These are phyloP conservation scores for Epinephelus awoara DNA, from an alignment of 2,797 vertebrate species.

Conservation along the genomic window DNA sequence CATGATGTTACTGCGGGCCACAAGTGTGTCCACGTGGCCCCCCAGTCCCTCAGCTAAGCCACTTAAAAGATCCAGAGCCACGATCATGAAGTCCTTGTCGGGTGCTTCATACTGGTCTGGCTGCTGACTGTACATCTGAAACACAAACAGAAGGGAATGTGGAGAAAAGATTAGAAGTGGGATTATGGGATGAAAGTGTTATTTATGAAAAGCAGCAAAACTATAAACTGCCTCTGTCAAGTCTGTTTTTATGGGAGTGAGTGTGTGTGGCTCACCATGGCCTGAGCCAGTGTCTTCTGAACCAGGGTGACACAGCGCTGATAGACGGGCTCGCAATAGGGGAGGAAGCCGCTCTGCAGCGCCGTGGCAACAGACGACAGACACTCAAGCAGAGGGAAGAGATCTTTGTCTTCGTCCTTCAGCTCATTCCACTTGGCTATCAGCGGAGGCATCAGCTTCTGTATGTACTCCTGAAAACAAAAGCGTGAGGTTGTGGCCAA, in stretches of 20 bases:
- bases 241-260: background rate
- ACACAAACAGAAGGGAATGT: background rate
- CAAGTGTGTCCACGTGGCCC: slow-evolving; percentile 92
- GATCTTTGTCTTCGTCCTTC: slow-evolving; percentile 97
- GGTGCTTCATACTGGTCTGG: slow-evolving; percentile 96
- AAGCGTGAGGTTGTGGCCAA: background rate
- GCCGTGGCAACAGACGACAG: slow-evolving; percentile 95
- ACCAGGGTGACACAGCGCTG: slow-evolving; percentile 96
- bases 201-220: slow-evolving; percentile 1
- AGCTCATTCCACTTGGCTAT: slow-evolving; percentile 98
- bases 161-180: background rate
- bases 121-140: slow-evolving; percentile 95
- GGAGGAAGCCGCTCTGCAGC: slow-evolving; percentile 94
- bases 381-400: slow-evolving; percentile 96
- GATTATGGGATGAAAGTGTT: background rate
- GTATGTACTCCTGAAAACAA: slow-evolving; percentile 91
- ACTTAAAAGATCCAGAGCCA: slow-evolving; percentile 94
- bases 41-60: slow-evolving; percentile 94
- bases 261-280: slow-evolving; percentile 88
- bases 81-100: slow-evolving; percentile 98
- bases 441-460: slow-evolving; percentile 95
- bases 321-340: slow-evolving; percentile 96
- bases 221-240: background rate
- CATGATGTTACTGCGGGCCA: slow-evolving; percentile 96
- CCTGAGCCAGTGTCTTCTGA: slow-evolving; percentile 95